These are phyloP conservation scores for Stigmatopora nigra DNA, from an alignment of 2,113 vertebrate species.

Conservation along the genomic window DNA sequence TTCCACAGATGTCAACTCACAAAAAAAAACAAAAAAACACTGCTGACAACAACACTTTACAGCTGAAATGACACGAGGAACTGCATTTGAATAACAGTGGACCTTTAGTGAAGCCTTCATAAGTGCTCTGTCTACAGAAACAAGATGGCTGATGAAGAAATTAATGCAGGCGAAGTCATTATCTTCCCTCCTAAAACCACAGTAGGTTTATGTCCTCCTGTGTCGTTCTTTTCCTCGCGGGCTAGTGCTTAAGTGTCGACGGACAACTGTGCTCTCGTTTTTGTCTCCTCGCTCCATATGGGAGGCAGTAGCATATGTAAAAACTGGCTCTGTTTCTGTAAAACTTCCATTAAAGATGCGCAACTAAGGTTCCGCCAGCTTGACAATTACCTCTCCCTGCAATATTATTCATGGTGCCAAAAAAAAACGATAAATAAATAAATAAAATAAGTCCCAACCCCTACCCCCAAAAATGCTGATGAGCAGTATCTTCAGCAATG, in stretches of 20 bases:
- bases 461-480: constrained; percentile 63
- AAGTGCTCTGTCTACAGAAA: constrained; percentile 72
- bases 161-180: constrained; percentile 72
- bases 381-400: constrained; percentile 77
- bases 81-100: constrained; percentile 57
- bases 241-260: constrained; percentile 72
- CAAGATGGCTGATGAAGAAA: constrained; percentile 75
- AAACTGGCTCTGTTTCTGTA: constrained; percentile 75
- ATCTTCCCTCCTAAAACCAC: constrained; percentile 69
- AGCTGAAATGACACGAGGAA: constrained; percentile 54
- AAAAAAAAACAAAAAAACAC: constrained; percentile 50
- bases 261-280: constrained; percentile 72
- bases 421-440: constrained; percentile 59
- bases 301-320: constrained; percentile 70
- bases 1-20: constrained; percentile 65
- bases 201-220: constrained; percentile 73
- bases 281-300: constrained; percentile 68
- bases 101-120: constrained; percentile 64
- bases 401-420: constrained; percentile 75
- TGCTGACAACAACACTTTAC: constrained; percentile 64
- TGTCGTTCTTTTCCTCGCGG: constrained; percentile 64
- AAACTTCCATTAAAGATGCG: constrained; percentile 80
- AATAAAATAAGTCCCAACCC: constrained; percentile 12
- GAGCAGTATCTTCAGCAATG: constrained; percentile 63
- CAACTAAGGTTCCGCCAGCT: constrained; percentile 78